phyloP scores from a whole-genome alignment of 2,888 invertebrate species.

The Pandemis corylana region DNA sequence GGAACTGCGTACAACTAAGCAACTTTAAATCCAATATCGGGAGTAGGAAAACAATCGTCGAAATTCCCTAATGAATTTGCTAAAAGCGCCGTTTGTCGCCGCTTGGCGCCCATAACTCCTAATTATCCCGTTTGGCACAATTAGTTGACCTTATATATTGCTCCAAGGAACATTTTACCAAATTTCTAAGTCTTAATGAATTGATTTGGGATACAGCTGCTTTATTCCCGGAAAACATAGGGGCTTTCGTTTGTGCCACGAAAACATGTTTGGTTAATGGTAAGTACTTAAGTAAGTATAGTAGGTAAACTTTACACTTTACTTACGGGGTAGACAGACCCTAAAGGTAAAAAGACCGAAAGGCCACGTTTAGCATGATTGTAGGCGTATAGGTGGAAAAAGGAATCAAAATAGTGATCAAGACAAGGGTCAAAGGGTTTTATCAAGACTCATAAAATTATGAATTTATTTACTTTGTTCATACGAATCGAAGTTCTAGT shows the following conservation, averaged over 20 bases:
- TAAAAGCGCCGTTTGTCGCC: constrained; percentile 66
- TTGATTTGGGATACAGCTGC: constrained; percentile 35
- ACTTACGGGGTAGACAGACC: no score
- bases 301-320: no score
- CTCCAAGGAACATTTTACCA: constrained; percentile 50
- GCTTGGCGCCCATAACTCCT: constrained; percentile 64
- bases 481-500: no score
- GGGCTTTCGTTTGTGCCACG: constrained; percentile 21
- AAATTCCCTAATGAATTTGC: constrained; percentile 68
- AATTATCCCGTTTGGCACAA: constrained; percentile 66
- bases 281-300: not conserved
- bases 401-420: no score
- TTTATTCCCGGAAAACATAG: constrained; percentile 38
- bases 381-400: no score
- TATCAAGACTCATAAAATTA: no score
- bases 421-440: no score
- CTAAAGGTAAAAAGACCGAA: no score
- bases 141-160: constrained; percentile 56
- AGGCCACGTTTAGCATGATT: no score
- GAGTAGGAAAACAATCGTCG: constrained; percentile 62
- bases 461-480: no score
- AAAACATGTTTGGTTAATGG: constrained; percentile 27
- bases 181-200: constrained; percentile 46
- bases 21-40: constrained; percentile 24
- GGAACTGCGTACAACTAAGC: not conserved